A percentile compares a stretch with the other conserved stretches of the same genome.
phyloP scores from a whole-genome alignment of 1,140 invertebrate genomes.

The Brachionus manjavacas region DNA sequence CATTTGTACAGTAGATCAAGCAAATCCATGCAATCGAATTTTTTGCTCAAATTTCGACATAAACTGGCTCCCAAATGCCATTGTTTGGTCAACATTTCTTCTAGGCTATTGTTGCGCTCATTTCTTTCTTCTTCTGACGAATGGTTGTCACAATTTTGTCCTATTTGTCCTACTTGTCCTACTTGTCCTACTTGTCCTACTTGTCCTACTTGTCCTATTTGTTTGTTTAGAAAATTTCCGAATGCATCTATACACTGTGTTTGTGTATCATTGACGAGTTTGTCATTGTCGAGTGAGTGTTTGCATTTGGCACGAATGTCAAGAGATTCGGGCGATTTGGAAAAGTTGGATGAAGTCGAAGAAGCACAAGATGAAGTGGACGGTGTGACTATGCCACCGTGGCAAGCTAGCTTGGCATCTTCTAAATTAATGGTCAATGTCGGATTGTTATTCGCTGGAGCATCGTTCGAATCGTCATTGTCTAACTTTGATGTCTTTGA shows the following conservation, averaged over 20 bases:
- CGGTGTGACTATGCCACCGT: not conserved
- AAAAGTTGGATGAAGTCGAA: not conserved
- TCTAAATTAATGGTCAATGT: not conserved
- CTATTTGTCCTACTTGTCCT: no score
- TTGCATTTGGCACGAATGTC: not conserved
- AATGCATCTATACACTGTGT: not conserved
- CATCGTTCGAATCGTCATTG: not conserved
- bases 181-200: no score
- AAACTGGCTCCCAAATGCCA: not conserved
- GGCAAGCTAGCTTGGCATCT: not conserved
- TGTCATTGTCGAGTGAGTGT: no score
- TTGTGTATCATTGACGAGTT: not conserved
- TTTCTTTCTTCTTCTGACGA: not conserved
- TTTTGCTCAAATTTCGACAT: not conserved
- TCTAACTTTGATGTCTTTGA: not conserved
- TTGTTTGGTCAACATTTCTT: not conserved
- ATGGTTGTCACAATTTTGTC: not conserved
- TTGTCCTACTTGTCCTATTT: not conserved
- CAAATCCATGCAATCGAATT: not conserved
- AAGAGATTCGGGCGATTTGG: not conserved
- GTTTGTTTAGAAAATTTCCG: slow-evolving; percentile 8
- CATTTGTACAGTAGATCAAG: slow-evolving; percentile 5
- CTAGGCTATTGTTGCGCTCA: not conserved
- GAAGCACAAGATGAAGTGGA: not conserved
- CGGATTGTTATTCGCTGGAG: not conserved